phyloP scores from a whole-genome alignment of 2,888 invertebrate species.

The Stenchaetothrips biformis region DNA sequence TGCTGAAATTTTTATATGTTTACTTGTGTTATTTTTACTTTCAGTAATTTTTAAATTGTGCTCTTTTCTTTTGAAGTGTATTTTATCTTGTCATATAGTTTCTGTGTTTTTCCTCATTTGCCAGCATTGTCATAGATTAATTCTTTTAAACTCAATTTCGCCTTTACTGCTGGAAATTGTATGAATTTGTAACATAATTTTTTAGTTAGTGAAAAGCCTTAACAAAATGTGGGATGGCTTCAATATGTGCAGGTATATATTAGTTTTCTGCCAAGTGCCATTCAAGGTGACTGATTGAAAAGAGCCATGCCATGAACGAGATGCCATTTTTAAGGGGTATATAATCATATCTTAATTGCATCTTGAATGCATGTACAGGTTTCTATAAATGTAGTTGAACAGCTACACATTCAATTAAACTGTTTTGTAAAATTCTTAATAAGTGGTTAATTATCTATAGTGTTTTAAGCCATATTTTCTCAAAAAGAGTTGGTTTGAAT shows the following conservation, averaged over 20 bases:
- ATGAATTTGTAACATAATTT: too few species aligned
- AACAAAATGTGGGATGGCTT: neutral
- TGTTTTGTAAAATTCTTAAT: neutral
- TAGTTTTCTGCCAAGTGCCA: slow-evolving; percentile 6
- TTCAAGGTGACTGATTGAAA: neutral
- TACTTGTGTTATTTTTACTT: neutral
- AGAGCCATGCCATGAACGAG: neutral
- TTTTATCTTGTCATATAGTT: too few species aligned
- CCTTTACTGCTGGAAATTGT: too few species aligned
- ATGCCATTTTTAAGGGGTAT: neutral
- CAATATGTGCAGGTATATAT: neutral
- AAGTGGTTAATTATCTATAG: neutral
- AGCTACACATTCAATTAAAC: slow-evolving; percentile 8
- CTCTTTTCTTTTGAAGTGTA: too few species aligned
- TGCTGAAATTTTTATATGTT: neutral
- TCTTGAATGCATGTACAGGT: neutral
- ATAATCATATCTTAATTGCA: slow-evolving; percentile 5
- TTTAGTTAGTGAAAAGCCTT: neutral
- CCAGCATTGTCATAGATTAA: neutral
- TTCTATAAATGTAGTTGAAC: neutral
- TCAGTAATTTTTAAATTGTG: too few species aligned
- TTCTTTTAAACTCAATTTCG: too few species aligned
- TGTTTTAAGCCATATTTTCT: slow-evolving; percentile 10
- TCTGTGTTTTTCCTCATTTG: neutral
- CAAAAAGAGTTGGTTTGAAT: neutral